Base-by-base conservation (phyloP, 2,113 vertebrate genomes). In the Cavia aperea region DNA sequence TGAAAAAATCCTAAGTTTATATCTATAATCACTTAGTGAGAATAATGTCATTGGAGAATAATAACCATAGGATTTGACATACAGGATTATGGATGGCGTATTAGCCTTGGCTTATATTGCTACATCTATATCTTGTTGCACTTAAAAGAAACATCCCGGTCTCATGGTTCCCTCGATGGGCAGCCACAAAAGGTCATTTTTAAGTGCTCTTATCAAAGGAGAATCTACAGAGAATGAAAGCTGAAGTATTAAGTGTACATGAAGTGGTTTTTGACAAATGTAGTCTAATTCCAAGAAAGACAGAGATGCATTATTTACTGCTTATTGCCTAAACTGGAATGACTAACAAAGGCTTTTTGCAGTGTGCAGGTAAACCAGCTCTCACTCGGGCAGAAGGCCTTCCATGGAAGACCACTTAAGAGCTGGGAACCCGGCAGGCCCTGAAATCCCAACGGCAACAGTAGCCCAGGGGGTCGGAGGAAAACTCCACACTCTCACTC, bases 41-140 rank as follows among this genome's bases (percentile, higher is more conserved):
- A 93, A 83, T 33, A 83, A 90, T 70, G 75, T 68, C 86, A 65
- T 56, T 26, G 39, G 66, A 90, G 31, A 83, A 90, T 72, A 87
- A 85, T 29, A 81, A 63, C 15, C 43, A 51, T 21, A 56, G 11
- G n/a, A 54, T 66, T 31, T 63, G 85, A 58, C 56, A 36, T 4
- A 39, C 14, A 54, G 43, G 51, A 60, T 66, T 46, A 43, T 39
- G 29, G 19, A 33, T 54, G 12, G 36, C 36, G 8, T 11, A 26
- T 78, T 46, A 89, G 81, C 60, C 49, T 66, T 31, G 12, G 60
- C 21, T 12, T 65, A 39, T 70, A 16, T 36, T 84, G 60, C 49
- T 90, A 0, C 46, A 54, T 62, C 49, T 82, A 0, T 33, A 51
- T 73, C 31, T 43, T 85, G 19, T 54, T 81, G 58, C 26, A 29